Conservation (phyloP, 1,140 invertebrate species). For the Lepidurus arcticus region DNA sequence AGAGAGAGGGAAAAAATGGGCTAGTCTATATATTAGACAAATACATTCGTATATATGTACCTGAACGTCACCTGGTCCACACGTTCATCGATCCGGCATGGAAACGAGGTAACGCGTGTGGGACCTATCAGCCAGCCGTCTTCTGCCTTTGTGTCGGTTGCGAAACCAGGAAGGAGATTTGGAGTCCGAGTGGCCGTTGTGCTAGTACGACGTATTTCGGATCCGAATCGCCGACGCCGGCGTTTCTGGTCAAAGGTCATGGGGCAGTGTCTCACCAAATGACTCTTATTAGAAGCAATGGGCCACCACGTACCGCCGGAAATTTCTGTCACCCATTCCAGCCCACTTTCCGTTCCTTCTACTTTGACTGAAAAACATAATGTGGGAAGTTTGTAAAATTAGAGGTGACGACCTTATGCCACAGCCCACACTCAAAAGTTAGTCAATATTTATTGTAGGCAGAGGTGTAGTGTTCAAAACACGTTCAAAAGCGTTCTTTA, state of each 20-base stretch:
- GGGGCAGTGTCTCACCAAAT: background rate
- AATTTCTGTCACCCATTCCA: background rate
- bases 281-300: background rate
- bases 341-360: background rate
- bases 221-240: background rate
- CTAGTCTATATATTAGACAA: background rate
- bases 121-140: background rate
- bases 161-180: conserved; percentile 11
- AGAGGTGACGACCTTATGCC: too few relatives aligned
- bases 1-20: background rate
- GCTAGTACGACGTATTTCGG: background rate
- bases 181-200: background rate
- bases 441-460: too few relatives aligned
- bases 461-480: background rate
- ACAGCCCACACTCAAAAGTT: too few relatives aligned
- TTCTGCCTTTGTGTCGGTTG: background rate
- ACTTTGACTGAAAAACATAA: background rate
- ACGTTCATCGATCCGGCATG: conserved; percentile 18
- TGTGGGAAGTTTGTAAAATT: too few relatives aligned
- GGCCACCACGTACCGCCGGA: background rate
- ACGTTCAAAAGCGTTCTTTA: background rate
- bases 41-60: background rate
- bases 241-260: background rate
- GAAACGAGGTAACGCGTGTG: conserved; percentile 7
- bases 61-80: conserved; percentile 17